Conservation (phyloP, 2,113 vertebrate species). For the Jaculus jaculus region DNA sequence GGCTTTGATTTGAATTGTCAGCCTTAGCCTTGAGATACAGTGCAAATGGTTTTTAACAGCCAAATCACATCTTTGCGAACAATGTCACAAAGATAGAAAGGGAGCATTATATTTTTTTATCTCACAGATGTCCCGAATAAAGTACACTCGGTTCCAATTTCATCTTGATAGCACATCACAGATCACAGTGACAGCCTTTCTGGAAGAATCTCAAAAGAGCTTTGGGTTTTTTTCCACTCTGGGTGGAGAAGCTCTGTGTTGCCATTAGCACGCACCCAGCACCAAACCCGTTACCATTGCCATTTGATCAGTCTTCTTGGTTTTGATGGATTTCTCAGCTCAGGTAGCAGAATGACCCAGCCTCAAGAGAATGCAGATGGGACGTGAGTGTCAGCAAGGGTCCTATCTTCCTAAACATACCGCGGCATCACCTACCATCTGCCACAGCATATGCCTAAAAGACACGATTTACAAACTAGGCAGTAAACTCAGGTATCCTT, state of each 20-base stretch:
- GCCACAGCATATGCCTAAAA: conserved; percentile 56
- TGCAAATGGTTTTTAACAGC: conserved; percentile 72
- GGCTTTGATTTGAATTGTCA: conserved; percentile 75
- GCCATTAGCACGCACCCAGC: conserved; percentile 27
- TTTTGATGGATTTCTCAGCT: conserved; percentile 58
- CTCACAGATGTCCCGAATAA: conserved; percentile 78
- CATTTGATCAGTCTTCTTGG: conserved; percentile 3
- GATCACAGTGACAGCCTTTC: conserved; percentile 72
- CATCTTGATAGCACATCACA: conserved; percentile 70
- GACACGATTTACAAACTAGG: conserved; percentile 57
- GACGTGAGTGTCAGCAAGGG: conserved; percentile 9
- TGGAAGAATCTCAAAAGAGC: conserved; percentile 56
- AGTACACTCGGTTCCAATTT: conserved; percentile 78
- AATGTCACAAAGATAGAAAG: conserved; percentile 78
- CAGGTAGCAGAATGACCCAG: conserved; percentile 1
- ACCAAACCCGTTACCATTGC: background rate
- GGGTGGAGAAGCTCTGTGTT: conserved; percentile 47
- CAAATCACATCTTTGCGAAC: conserved; percentile 76
- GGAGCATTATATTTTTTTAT: conserved; percentile 75
- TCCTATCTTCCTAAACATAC: conserved; percentile 38
- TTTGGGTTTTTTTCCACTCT: conserved; percentile 56
- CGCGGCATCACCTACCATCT: conserved; percentile 48
- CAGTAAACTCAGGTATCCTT: conserved; percentile 47
- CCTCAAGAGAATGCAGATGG: conserved; percentile 24
- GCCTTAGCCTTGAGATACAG: conserved; percentile 73